Conservation (phyloP, 2,113 vertebrate species). For the Mixornis gularis region DNA sequence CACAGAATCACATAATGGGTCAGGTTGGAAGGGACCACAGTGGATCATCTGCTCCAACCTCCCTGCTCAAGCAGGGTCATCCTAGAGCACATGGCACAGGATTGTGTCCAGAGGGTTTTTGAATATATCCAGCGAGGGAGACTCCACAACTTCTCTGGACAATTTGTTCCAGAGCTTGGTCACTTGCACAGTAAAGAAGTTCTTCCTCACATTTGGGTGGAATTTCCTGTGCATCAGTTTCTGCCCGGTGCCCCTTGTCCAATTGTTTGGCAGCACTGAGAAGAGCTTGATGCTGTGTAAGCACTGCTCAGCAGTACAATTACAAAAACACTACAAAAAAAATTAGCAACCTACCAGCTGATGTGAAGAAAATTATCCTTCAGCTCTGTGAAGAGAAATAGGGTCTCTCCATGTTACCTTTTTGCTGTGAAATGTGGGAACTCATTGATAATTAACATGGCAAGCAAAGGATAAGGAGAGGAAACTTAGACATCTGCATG, state of each 20-base stretch:
- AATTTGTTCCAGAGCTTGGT: accelerated
- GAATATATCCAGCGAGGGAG: no score
- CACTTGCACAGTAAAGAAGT: neutral
- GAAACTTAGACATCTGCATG: neutral
- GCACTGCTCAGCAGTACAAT: neutral
- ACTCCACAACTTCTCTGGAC: neutral
- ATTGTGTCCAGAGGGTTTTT: neutral
- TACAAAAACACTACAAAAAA: neutral
- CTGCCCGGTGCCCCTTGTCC: accelerated
- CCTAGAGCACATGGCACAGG: accelerated
- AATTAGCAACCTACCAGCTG: neutral
- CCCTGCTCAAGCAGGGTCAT: neutral
- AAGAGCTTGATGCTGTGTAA: neutral
- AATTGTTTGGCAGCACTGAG: neutral
- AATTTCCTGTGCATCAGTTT: neutral
- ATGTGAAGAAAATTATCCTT: neutral
- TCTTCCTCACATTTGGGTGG: neutral
- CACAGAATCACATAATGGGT: neutral
- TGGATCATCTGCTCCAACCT: neutral
- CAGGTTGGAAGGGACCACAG: neutral
- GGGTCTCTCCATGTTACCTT: neutral
- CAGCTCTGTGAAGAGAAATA: neutral
- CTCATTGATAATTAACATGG: neutral
- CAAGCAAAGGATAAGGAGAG: neutral
- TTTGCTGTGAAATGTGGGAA: neutral